These are phyloP conservation scores for Cynodonichthys magdalenae DNA, from an alignment of 2,797 vertebrate species.

Conservation along the genomic window DNA sequence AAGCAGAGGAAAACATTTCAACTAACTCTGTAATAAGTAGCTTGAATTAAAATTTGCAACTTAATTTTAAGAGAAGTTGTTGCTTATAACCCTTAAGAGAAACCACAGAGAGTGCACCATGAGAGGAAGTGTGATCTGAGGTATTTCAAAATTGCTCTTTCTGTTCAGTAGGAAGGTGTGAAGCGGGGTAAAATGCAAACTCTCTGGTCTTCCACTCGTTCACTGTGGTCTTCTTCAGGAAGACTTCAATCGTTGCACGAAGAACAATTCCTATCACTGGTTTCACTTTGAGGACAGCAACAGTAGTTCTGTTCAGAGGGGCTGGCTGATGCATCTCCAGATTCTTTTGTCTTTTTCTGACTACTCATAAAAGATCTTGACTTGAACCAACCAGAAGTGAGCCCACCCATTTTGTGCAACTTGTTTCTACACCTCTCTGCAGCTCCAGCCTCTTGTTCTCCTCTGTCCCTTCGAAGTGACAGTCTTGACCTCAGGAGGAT, in stretches of 20 bases:
- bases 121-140: conserved; percentile 60
- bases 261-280: not conserved
- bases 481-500: conserved; percentile 11
- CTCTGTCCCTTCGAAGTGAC: conserved; percentile 1
- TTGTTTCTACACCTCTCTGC: conserved; percentile 2
- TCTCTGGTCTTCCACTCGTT: conserved; percentile 6
- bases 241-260: not conserved
- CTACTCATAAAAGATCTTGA: conserved; percentile 7
- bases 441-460: conserved; percentile 2
- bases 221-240: not conserved
- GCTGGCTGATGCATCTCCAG: conserved; percentile 21
- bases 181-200: conserved; percentile 10
- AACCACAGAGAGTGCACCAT: conserved; percentile 2
- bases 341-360: conserved; percentile 20
- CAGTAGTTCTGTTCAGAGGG: not conserved
- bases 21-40: not conserved
- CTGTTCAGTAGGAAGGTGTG: conserved; percentile 36
- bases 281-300: conserved; percentile 8
- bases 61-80: not conserved
- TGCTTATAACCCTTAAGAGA: not conserved
- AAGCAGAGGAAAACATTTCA: not conserved
- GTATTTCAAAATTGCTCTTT: conserved; percentile 43
- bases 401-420: conserved; percentile 55
- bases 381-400: conserved; percentile 46
- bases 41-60: not conserved